phyloP scores from a whole-genome alignment of 2,888 invertebrate species.

The Amphipyra berbera region DNA sequence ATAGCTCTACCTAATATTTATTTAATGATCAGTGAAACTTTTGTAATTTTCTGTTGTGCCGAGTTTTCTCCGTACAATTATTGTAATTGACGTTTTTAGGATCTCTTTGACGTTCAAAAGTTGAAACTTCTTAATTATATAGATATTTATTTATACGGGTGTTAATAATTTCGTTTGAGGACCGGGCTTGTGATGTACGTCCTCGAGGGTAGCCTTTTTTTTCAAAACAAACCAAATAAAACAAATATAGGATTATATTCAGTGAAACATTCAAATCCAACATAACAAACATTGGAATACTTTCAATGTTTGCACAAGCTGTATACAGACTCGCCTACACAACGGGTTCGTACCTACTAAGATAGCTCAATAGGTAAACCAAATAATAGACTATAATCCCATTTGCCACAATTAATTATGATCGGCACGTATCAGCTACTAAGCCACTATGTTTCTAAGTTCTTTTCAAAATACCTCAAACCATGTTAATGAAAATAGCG shows the following conservation, averaged over 20 bases:
- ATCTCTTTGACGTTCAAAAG: too few relatives aligned
- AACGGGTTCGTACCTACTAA: conserved; percentile 63
- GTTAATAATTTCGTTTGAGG: not conserved
- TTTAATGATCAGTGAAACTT: too few relatives aligned
- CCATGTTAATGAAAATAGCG: conserved; percentile 83
- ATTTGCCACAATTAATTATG: conserved; percentile 76
- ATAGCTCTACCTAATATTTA: too few relatives aligned
- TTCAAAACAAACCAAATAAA: conserved; percentile 85
- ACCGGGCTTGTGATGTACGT: conserved; percentile 13
- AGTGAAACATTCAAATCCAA: conserved; percentile 88
- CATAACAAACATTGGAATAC: conserved; percentile 79
- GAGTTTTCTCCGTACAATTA: too few relatives aligned
- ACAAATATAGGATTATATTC: conserved; percentile 90
- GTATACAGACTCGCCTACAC: conserved; percentile 71
- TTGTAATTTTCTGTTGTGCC: too few relatives aligned
- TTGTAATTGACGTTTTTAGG: too few relatives aligned
- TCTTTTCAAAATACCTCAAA: conserved; percentile 81
- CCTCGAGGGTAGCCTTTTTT: conserved; percentile 55
- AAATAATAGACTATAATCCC: conserved; percentile 83
- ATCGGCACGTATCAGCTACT: conserved; percentile 75
- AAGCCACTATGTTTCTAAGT: conserved; percentile 82
- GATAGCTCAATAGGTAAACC: conserved; percentile 69
- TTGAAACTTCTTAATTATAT: too few relatives aligned
- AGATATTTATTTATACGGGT: too few relatives aligned
- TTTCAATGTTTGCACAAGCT: conserved; percentile 77